Evolutionary conservation across 2,113 vertebrate genomes (phyloP).

Genomic region (Lichenostomus cassidix): DNA sequence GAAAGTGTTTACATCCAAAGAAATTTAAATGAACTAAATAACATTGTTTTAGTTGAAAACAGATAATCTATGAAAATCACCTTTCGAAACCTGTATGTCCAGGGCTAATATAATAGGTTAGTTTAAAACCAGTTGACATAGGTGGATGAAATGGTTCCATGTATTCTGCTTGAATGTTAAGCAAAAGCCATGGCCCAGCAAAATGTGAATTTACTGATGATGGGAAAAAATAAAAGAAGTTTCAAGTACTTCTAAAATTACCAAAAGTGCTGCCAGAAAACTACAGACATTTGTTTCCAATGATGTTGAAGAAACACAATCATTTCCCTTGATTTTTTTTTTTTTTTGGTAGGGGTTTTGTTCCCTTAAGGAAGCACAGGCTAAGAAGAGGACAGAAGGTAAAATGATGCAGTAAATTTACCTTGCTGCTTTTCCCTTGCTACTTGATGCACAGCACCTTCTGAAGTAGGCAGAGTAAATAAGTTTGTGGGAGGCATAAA

Average conservation of each 20-base stretch:
- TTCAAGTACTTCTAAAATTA: neutral
- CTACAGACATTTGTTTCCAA: neutral
- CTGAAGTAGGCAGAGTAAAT: neutral
- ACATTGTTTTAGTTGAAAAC: neutral
- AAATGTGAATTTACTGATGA: neutral
- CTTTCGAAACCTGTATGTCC: neutral
- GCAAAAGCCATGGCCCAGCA: neutral
- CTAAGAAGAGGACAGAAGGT: neutral
- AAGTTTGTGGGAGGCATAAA: neutral
- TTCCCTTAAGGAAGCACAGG: neutral
- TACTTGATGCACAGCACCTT: neutral
- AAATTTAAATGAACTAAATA: neutral
- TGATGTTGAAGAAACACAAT: neutral
- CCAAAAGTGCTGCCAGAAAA: neutral
- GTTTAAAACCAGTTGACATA: neutral
- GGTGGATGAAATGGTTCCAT: neutral
- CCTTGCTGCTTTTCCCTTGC: neutral
- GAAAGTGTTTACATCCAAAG: neutral
- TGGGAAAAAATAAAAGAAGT: neutral
- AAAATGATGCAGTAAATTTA: neutral
- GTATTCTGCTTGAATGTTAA: neutral
- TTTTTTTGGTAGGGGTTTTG: neutral
- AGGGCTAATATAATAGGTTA: fast-evolving
- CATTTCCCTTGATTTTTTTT: neutral
- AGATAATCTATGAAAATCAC: neutral